Percentiles rank a stretch among this genome's conserved stretches.
Evolutionary conservation across 1,140 invertebrate species (phyloP).

Genomic region (Tigriopus japonicus): DNA sequence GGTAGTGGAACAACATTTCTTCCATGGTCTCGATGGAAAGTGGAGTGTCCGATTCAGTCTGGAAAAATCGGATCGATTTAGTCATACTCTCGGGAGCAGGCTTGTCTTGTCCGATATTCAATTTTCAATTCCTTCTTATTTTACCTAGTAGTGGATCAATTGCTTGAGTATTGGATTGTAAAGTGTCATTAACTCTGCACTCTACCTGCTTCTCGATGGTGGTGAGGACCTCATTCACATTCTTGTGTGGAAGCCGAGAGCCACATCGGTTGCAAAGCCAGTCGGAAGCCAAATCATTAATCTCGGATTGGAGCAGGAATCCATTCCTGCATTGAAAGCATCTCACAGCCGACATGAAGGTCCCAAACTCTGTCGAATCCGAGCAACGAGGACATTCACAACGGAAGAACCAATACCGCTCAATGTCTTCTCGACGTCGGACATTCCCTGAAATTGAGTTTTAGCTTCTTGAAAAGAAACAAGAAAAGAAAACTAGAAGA

Average conservation of each 20-base stretch:
- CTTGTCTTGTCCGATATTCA: too few relatives aligned
- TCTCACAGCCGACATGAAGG: slow-evolving; percentile 9
- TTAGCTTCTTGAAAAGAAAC: too few relatives aligned
- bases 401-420: slow-evolving; percentile 11
- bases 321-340: slow-evolving; percentile 13
- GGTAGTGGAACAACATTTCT: slow-evolving; percentile 9
- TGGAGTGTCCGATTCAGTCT: background rate
- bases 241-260: background rate
- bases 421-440: slow-evolving; percentile 12
- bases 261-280: slow-evolving; percentile 11
- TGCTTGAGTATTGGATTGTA: too few relatives aligned
- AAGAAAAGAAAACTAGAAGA: too few relatives aligned
- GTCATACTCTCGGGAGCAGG: background rate
- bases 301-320: slow-evolving; percentile 7
- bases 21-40: background rate
- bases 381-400: slow-evolving; percentile 14
- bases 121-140: too few relatives aligned
- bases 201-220: slow-evolving; percentile 12
- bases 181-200: too few relatives aligned
- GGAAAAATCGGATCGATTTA: background rate
- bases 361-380: slow-evolving; percentile 14
- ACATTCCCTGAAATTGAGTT: slow-evolving; percentile 13
- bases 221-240: slow-evolving; percentile 12
- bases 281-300: slow-evolving; percentile 3
- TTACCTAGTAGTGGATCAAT: too few relatives aligned